Conservation (phyloP, 2,888 invertebrate species). For the Drosophila koepferae region DNA sequence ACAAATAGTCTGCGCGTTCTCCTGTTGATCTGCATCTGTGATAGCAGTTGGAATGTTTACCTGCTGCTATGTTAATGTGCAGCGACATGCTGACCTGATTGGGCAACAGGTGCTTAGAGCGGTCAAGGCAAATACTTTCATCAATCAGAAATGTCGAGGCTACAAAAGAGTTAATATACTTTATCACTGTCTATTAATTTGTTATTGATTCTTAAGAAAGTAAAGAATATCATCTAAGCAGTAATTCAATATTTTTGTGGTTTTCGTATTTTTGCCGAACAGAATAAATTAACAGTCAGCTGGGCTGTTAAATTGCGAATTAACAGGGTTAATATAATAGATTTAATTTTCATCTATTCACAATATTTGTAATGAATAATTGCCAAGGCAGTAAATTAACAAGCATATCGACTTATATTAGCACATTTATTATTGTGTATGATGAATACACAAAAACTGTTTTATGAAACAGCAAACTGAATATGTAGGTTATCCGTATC, state of each 20-base stretch:
- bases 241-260: neutral
- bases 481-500: neutral
- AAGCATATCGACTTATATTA: no score
- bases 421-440: no score
- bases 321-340: no score
- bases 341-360: no score
- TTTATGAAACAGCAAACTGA: no score
- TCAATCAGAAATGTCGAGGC: neutral
- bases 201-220: neutral
- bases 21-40: neutral
- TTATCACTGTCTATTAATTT: neutral
- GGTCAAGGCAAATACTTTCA: neutral
- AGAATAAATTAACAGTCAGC: no score
- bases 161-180: neutral
- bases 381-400: no score
- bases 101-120: neutral
- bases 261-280: no score
- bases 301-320: no score
- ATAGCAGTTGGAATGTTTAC: conserved; percentile 1
- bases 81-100: no score
- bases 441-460: no score
- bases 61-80: conserved; percentile 8
- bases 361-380: no score
- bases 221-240: neutral
- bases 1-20: neutral